Percentiles rank a stretch among this genome's conserved stretches.
phyloP scores from a whole-genome alignment of 2,797 vertebrate species.

The Tragelaphus oryx region DNA sequence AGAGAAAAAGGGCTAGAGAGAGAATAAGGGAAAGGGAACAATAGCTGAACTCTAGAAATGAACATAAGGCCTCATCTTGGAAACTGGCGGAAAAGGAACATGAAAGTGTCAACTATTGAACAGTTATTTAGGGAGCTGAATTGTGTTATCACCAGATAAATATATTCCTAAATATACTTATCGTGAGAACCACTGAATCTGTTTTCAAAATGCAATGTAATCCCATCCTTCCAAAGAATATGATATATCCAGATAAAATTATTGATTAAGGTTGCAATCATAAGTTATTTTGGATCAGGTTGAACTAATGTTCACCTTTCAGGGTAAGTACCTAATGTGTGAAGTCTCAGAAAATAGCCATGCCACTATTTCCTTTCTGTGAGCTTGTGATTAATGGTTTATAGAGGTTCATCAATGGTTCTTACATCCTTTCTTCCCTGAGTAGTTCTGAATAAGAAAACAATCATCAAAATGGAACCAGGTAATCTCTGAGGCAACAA shows the following conservation, averaged over 20 bases:
- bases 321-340: background rate
- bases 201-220: slow-evolving; percentile 11
- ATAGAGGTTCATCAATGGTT: background rate
- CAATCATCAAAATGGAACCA: background rate
- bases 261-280: background rate
- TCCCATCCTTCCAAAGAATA: background rate
- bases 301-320: background rate
- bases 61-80: background rate
- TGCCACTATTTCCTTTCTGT: background rate
- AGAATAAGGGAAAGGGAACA: background rate
- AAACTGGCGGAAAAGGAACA: background rate
- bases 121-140: background rate
- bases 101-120: background rate
- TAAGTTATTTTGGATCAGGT: background rate
- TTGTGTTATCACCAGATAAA: background rate
- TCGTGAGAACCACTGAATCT: background rate
- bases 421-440: background rate
- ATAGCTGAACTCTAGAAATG: background rate
- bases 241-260: background rate
- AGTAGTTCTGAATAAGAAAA: slow-evolving; percentile 20
- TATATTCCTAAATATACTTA: no score
- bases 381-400: background rate
- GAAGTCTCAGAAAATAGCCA: background rate
- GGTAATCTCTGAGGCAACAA: background rate
- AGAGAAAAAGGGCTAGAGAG: background rate